Base-by-base conservation (phyloP, 2,888 invertebrate species). In the Orchestes rusci region DNA sequence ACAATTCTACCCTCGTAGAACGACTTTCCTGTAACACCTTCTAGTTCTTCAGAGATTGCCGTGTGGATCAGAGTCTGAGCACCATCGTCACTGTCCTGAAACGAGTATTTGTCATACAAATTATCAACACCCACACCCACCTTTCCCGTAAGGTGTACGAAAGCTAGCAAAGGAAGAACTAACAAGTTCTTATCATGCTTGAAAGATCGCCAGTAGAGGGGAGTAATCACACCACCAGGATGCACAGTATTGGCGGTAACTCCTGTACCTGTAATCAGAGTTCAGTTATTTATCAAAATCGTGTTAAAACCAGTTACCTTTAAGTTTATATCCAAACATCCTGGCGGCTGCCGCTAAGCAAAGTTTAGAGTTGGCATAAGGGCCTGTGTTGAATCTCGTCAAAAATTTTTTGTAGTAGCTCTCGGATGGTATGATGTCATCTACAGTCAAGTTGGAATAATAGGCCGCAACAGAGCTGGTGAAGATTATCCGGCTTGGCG, bases 381-480 rank as follows among this genome's bases (percentile, higher is more conserved):
- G 10, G 4, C 38, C 38, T n/a, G 16, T 7, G 3, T 16, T 38
- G 1, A 38, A 3, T 32, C 28, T 33, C 4, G 8, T 32, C 5
- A 4, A 17, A 4, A 16, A 23, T 5, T 8, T 43, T 8, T 20
- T 16, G 12, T 23, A 38, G 33, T 43, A 43, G 5, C 32, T 16
- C 4, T 17, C 19, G 15, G 23, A 18, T 15, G 38, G 28, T 13
- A 23, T 19, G 2, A 43, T 8, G 4, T 38, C 15, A 1, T 43
- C 35, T 8, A 42, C n/a, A n/a, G 17, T 16, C 23, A 46, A 3
- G 20, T 30, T 8, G 10, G 43, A 20, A 2, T 43, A 2, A 20
- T 43, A 50, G 4, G 50, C 45, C n/a, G 19, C 12, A 12, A 39
- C 4, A 2, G 49, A 49, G 16, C 49, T 49, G 2, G 39, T 45